These are phyloP conservation scores for Aleiodes alternator DNA, from an alignment of 2,888 invertebrate genomes.

Conservation along the genomic window DNA sequence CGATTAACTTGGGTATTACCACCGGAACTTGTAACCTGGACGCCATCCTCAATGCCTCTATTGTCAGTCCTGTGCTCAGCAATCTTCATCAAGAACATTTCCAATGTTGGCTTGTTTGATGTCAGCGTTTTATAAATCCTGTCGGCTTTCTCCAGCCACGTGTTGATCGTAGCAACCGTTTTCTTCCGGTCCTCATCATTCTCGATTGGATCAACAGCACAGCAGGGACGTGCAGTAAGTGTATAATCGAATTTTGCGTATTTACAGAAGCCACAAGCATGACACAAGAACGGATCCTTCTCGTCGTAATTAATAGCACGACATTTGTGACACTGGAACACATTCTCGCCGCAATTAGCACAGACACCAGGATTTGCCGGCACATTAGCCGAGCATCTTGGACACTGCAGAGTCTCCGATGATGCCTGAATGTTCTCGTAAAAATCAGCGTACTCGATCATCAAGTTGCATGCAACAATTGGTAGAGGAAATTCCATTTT, in stretches of 20 bases:
- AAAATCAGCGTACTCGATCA: slow-evolving; percentile 99
- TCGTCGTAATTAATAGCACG: slow-evolving; percentile 99
- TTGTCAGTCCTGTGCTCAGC: slow-evolving; percentile 88
- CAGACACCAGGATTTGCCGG: slow-evolving; percentile 98
- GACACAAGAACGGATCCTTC: slow-evolving; percentile 98
- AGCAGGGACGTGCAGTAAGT: slow-evolving; percentile 92
- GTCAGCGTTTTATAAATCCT: slow-evolving; percentile 93
- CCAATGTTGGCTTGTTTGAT: slow-evolving; percentile 92
- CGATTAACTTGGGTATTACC: slow-evolving; percentile 86
- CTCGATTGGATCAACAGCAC: slow-evolving; percentile 98
- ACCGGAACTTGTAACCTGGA: slow-evolving; percentile 71
- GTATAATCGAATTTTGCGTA: slow-evolving; percentile 99
- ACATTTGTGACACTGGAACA: slow-evolving; percentile 99
- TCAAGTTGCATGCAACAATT: slow-evolving; percentile 97
- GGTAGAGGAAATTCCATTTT: slow-evolving; percentile 98
- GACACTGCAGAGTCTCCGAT: slow-evolving; percentile 95
- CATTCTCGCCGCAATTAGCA: slow-evolving; percentile 97
- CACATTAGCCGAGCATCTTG: slow-evolving; percentile 96
- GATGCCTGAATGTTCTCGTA: slow-evolving; percentile 96
- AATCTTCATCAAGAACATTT: slow-evolving; percentile 90
- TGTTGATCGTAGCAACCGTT: slow-evolving; percentile 93
- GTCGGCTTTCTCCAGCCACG: slow-evolving; percentile 95
- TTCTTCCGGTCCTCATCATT: slow-evolving; percentile 97
- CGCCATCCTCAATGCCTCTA: slow-evolving; percentile 79
- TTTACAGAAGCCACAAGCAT: slow-evolving; percentile 99